These are phyloP conservation scores for Cylloceria caligata DNA, from an alignment of 2,888 invertebrate species.

Conservation along the genomic window DNA sequence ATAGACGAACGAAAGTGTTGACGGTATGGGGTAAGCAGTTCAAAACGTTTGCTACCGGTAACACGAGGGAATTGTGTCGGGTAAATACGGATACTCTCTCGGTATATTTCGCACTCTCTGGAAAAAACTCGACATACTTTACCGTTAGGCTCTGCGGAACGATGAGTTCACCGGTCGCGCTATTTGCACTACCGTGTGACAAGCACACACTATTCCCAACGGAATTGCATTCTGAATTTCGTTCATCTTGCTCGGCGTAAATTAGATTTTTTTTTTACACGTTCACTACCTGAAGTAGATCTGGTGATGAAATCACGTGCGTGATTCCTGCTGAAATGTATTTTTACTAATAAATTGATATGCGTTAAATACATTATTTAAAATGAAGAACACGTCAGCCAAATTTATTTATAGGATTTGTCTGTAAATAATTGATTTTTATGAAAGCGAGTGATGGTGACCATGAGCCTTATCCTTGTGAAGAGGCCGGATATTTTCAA, in stretches of 20 bases:
- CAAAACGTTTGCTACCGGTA: slow-evolving; percentile 29
- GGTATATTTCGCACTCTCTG: slow-evolving; percentile 6
- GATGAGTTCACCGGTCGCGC: slow-evolving; percentile 29
- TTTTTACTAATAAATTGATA: no score
- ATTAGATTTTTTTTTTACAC: slow-evolving; percentile 60
- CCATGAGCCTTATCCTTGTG: background rate
- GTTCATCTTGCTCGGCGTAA: slow-evolving; percentile 60
- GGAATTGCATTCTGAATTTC: slow-evolving; percentile 70
- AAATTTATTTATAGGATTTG: no score
- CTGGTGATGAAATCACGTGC: slow-evolving; percentile 7
- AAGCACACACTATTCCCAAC: slow-evolving; percentile 24
- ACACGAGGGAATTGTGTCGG: slow-evolving; percentile 35
- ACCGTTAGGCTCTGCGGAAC: slow-evolving; percentile 26
- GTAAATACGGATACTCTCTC: slow-evolving; percentile 21
- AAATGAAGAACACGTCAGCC: no score
- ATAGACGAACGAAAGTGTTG: background rate
- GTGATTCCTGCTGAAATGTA: background rate
- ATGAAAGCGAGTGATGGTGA: no score
- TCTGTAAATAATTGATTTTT: no score
- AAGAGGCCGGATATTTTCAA: background rate
- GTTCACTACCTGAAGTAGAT: slow-evolving; percentile 10
- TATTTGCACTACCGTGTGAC: slow-evolving; percentile 20
- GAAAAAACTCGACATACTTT: slow-evolving; percentile 37
- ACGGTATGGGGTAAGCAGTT: background rate
- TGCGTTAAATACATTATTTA: no score